A percentile compares a stretch with the other conserved stretches of the same genome.
phyloP scores from a whole-genome alignment of 2,888 invertebrate genomes.

The Megamerina dolium region DNA sequence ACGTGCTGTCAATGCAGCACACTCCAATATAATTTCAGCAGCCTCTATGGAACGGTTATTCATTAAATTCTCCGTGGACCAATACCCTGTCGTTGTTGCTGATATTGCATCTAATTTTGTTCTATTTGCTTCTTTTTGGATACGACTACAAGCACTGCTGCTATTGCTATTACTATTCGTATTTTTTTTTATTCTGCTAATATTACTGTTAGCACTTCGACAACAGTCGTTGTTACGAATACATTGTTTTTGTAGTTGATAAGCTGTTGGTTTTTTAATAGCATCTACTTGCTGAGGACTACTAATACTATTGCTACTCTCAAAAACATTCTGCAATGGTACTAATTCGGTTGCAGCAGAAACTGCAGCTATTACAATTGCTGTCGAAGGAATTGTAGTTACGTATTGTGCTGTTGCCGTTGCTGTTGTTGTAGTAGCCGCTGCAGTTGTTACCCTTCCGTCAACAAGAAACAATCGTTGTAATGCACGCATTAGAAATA shows the following conservation, averaged over 20 bases:
- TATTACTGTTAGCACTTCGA: too few relatives aligned
- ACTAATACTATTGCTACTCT: too few relatives aligned
- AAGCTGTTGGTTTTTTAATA: too few relatives aligned
- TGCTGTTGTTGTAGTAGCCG: slow-evolving; percentile 9
- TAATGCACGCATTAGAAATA: slow-evolving; percentile 32
- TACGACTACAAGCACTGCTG: too few relatives aligned
- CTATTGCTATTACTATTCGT: too few relatives aligned
- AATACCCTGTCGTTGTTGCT: not conserved
- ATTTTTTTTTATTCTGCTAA: too few relatives aligned
- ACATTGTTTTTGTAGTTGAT: too few relatives aligned
- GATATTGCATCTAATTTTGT: not conserved
- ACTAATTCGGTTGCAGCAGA: slow-evolving; percentile 30
- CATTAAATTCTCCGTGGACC: slow-evolving; percentile 29
- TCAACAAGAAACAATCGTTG: slow-evolving; percentile 25
- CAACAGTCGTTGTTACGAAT: too few relatives aligned
- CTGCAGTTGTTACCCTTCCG: slow-evolving; percentile 7
- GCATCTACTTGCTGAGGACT: too few relatives aligned
- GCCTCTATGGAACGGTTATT: slow-evolving; percentile 24
- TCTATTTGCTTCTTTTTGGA: too few relatives aligned
- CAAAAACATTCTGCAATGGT: not conserved
- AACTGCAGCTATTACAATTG: slow-evolving; percentile 33
- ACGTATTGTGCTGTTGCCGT: slow-evolving; percentile 10
- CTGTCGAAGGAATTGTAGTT: too few relatives aligned
- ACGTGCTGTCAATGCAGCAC: slow-evolving; percentile 24
- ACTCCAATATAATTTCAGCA: slow-evolving; percentile 37